phyloP scores from a whole-genome alignment of 1,140 invertebrate genomes.

The Physella acuta region DNA sequence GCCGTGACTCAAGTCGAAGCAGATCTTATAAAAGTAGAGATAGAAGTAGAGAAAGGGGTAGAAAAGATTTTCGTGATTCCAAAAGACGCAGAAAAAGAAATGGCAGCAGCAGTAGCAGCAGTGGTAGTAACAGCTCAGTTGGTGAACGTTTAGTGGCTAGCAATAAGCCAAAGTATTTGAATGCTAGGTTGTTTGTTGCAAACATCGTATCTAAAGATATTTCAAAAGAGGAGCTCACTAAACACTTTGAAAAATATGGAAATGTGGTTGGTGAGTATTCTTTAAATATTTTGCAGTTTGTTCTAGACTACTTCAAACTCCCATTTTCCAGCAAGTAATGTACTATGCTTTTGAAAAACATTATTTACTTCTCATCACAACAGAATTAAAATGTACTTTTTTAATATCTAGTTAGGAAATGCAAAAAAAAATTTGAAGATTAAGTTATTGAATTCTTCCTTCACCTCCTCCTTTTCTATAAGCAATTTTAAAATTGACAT shows the following conservation, averaged over 20 bases:
- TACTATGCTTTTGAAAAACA: no score
- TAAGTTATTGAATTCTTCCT: background rate
- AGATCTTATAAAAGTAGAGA: no score
- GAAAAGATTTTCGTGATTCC: background rate
- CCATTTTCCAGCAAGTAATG: no score
- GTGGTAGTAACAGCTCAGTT: background rate
- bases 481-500: no score
- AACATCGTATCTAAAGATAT: conserved; percentile 19
- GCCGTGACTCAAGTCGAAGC: no score
- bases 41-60: background rate
- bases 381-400: no score
- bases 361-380: no score
- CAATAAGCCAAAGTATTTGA: conserved; percentile 14
- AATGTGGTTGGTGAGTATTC: conserved; percentile 22
- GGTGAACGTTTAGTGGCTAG: conserved; percentile 9
- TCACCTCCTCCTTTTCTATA: no score
- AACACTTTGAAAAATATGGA: conserved; percentile 25
- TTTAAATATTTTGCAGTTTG: no score
- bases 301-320: no score
- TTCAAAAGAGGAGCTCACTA: conserved; percentile 16
- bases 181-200: conserved; percentile 19
- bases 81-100: background rate
- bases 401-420: no score
- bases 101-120: conserved; percentile 2
- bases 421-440: no score